Conservation (phyloP, 1,140 invertebrate genomes). For the Bombus turneri region DNA sequence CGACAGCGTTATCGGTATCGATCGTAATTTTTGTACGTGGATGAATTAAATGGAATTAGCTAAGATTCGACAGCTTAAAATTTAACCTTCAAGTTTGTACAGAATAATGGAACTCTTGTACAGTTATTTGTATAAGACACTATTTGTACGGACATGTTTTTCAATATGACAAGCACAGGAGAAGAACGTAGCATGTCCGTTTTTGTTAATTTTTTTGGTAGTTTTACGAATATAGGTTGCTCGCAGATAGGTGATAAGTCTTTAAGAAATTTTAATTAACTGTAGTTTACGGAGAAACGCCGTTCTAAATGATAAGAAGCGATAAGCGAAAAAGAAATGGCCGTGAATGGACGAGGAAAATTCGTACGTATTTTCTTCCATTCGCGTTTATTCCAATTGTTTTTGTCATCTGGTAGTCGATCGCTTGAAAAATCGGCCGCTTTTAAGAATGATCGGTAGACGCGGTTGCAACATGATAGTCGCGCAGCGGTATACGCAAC, state of each 20-base stretch:
- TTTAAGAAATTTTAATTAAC: background rate
- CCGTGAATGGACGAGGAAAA: background rate
- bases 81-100: background rate
- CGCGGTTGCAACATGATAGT: slow-evolving; percentile 69
- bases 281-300: too few relatives aligned
- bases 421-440: slow-evolving; percentile 52
- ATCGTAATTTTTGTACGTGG: background rate
- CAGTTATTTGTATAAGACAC: background rate
- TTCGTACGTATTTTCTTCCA: background rate
- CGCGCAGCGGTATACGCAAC: slow-evolving; percentile 37
- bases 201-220: background rate
- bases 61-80: too few relatives aligned
- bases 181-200: background rate
- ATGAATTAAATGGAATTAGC: background rate
- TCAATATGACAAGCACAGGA: background rate
- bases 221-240: too few relatives aligned
- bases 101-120: background rate
- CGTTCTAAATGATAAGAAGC: background rate
- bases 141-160: background rate
- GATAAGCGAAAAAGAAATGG: background rate
- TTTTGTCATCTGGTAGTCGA: slow-evolving; percentile 37
- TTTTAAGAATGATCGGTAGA: slow-evolving; percentile 69
- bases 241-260: background rate
- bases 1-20: background rate
- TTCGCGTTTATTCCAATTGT: slow-evolving; percentile 25